A percentile compares a stretch with the other conserved stretches of the same genome.
Evolutionary conservation across 2,797 vertebrate species (phyloP).

Genomic region (Aplochiton taeniatus): DNA sequence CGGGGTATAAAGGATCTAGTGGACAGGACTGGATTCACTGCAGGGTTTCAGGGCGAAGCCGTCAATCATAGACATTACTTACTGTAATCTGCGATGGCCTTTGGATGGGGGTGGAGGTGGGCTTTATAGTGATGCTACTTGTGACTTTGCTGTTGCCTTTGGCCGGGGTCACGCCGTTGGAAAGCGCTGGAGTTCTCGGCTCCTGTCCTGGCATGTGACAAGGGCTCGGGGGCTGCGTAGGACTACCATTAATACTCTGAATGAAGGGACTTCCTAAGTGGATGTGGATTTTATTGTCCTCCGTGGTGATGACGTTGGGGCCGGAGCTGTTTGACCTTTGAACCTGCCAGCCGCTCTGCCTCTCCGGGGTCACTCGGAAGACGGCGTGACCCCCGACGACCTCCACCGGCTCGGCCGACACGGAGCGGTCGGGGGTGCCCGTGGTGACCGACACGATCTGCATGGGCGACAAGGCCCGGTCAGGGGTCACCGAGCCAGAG

Average conservation of each 20-base stretch:
- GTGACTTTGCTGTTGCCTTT: conserved; percentile 93
- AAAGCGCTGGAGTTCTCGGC: conserved; percentile 83
- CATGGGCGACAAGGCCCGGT: conserved; percentile 90
- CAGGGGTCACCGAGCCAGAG: conserved; percentile 85
- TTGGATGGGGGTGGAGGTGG: conserved; percentile 88
- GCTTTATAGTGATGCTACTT: conserved; percentile 98
- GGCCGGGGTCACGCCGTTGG: conserved; percentile 79
- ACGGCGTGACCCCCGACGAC: conserved; percentile 82
- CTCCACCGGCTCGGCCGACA: conserved; percentile 82
- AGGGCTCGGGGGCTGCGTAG: conserved; percentile 76
- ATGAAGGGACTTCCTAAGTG: conserved; percentile 92
- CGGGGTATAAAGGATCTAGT: background rate
- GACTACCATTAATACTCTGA: conserved; percentile 78
- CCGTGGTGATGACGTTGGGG: conserved; percentile 94
- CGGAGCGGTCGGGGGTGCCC: conserved; percentile 81
- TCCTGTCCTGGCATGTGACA: conserved; percentile 79
- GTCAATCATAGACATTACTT: conserved; percentile 96
- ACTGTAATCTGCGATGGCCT: conserved; percentile 97
- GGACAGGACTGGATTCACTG: background rate
- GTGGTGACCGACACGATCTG: conserved; percentile 86
- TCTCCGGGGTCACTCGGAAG: conserved; percentile 90
- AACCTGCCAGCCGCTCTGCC: conserved; percentile 90
- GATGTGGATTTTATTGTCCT: conserved; percentile 99
- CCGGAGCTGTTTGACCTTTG: conserved; percentile 92
- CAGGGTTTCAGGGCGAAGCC: conserved; percentile 31